Conservation (phyloP, 2,113 vertebrate genomes). For the Rhinolophus ferrumequinum region DNA sequence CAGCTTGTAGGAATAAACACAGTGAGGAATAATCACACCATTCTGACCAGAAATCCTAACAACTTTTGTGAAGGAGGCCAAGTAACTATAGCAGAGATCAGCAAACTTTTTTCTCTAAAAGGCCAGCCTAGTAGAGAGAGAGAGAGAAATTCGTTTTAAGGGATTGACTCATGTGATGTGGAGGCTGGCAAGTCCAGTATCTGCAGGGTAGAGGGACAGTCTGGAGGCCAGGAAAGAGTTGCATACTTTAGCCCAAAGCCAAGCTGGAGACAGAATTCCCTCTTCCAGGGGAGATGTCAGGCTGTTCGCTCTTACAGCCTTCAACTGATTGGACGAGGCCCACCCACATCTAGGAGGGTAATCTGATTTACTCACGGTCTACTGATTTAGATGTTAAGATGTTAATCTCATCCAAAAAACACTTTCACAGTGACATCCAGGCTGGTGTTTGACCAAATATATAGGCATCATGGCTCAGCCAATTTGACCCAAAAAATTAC, state of each 20-base stretch:
- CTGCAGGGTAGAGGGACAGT: background rate
- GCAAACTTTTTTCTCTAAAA: background rate
- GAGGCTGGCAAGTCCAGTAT: background rate
- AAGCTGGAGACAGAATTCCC: background rate
- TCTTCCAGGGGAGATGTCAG: background rate
- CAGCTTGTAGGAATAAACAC: background rate
- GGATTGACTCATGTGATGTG: background rate
- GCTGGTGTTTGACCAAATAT: background rate
- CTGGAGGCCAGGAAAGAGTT: background rate
- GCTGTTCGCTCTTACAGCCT: background rate
- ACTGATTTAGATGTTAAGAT: background rate
- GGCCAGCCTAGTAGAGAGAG: background rate
- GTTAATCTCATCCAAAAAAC: background rate
- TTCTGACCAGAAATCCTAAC: background rate
- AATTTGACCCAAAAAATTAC: background rate
- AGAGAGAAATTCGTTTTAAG: background rate
- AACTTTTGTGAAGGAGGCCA: background rate
- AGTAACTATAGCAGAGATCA: background rate
- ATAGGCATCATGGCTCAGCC: background rate
- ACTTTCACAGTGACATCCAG: background rate
- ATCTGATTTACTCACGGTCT: background rate
- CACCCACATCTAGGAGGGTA: background rate
- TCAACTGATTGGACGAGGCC: background rate
- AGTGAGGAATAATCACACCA: background rate
- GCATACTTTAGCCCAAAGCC: background rate